These are phyloP conservation scores for Astropecten irregularis DNA, from an alignment of 53 echinoderm and acorn worm genomes.

Conservation along the genomic window DNA sequence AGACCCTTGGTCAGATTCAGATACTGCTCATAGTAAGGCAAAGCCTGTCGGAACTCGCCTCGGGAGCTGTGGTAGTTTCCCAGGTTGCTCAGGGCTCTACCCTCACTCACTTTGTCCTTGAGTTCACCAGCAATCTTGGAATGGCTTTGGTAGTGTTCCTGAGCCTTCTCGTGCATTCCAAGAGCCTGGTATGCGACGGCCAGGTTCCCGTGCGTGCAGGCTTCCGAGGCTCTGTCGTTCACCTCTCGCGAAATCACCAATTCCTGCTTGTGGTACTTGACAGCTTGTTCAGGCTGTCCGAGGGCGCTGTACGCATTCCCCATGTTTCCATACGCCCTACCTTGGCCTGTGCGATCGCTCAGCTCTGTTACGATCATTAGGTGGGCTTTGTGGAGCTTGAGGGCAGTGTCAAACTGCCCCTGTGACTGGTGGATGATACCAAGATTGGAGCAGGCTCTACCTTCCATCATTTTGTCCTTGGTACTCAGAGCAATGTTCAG, in stretches of 20 bases:
- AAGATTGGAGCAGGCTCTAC: conserved; percentile 91
- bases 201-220: conserved; percentile 95
- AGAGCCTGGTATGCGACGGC: conserved; percentile 97
- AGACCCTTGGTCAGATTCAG: conserved; percentile 74
- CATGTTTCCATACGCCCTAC: conserved; percentile 97
- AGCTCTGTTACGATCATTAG: conserved; percentile 83
- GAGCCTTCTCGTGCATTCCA: conserved; percentile 93
- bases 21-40: conserved; percentile 90
- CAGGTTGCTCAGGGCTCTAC: conserved; percentile 82
- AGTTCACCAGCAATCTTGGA: conserved; percentile 81
- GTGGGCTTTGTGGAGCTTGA: conserved; percentile 98
- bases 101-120: conserved; percentile 85
- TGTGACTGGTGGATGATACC: conserved; percentile 96
- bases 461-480: conserved; percentile 91
- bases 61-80: conserved; percentile 93
- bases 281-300: conserved; percentile 90
- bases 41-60: conserved; percentile 92
- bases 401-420: conserved; percentile 88
- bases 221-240: conserved; percentile 88
- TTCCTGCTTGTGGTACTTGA: conserved; percentile 99
- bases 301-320: conserved; percentile 96
- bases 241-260: conserved; percentile 95
- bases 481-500: conserved; percentile 94
- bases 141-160: conserved; percentile 93
- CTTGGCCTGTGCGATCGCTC: conserved; percentile 75